Base-by-base conservation (phyloP, 2,797 vertebrate species). In the Sebastes wilsoni region DNA sequence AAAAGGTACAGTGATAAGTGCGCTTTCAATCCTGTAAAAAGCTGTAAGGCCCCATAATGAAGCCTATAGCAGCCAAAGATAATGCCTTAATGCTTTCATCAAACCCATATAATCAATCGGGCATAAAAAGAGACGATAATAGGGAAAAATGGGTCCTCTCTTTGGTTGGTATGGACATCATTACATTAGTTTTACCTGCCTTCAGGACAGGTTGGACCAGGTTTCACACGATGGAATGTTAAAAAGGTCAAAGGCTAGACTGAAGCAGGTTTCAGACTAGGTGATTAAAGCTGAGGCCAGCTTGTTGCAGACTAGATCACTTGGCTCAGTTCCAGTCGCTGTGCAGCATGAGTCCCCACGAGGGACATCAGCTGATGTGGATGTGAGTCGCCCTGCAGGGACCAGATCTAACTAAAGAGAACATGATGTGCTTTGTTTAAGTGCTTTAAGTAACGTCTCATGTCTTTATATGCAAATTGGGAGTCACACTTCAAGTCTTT, bases 21-120 rank as follows among this genome's bases (percentile, higher is more conserved):
- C 2, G 4, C 69, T 88, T 85, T 80, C 66, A 79, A 71, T 82
- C 71, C 64, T 23, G 71, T 83, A 64, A 72, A 75, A 84, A 56
- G 75, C 77, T 61, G 34, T 22, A 58, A 72, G 74, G 62, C 9
- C 8, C 30, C 28, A 46, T 80, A 75, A 79, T 74, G 71, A 77
- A 66, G 68, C 71, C 13, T 1, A 20, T 27, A 20, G 38, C 67
- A 71, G 74, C 77, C 75, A 79, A 71, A 79, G 68, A 80, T 79
- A 77, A 77, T 75, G 69, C 67, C 38, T 56, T 22, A 72, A 85
- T 80, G 59, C 82, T 73, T 77, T 79, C 54, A 78, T 75, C 81
- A 75, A 66, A 67, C 32, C 28, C 28, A 55, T 78, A 34, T 66
- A 83, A 81, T 82, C 69, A 82, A 67, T 75, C 69, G 62, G 54